Base-by-base conservation (phyloP, 2,797 vertebrate genomes). In the Acomys russatus region DNA sequence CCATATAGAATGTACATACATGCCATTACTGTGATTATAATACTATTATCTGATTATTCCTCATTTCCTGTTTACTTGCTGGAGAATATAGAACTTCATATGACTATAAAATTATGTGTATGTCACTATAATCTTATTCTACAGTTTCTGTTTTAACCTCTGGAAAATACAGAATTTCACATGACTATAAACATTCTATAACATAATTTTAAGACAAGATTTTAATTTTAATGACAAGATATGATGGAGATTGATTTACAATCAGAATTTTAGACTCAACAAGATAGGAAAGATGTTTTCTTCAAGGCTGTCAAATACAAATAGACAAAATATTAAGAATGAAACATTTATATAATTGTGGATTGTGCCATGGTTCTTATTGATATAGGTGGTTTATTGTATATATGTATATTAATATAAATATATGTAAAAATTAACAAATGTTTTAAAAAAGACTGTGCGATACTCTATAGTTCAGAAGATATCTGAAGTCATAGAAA, bases 401-500 rank as follows among this genome's bases (percentile, higher is more conserved):
- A 44, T 44, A 44, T 44, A 44, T 44, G 44, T 44, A 4, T 44
- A 44, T 3, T 44, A 44, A 44, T 44, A 44, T 44, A 44, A 44
- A 44, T 44, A 44, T 44, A 44, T 44, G 44, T 44, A 44, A 44
- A 44, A 44, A 4, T 44, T 44, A 44, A 44, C 44, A 44, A 44
- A 44, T 44, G 44, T 44, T 4, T 44, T 44, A 44, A 44, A 44
- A 44, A 44, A 44, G 44, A 44, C 44, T 70, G 11, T 23, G 25
- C 17, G 15, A 4, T 49, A 94, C 0, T 71, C 23, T 5, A 86
- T 54, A 51, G 6, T 23, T 33, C 0, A 77, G n/a, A 85, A 64
- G 64, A 12, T 71, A 86, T 85, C 79, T 83, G 30, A n/a, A 61
- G 80, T 90, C 91, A 90, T 74, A 56, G 35, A 35, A 38, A 59